Evolutionary conservation across 2,797 vertebrate genomes (phyloP), one percentile per base, ranked within the genome.

Genomic region (Geotrypetes seraphini): DNA sequence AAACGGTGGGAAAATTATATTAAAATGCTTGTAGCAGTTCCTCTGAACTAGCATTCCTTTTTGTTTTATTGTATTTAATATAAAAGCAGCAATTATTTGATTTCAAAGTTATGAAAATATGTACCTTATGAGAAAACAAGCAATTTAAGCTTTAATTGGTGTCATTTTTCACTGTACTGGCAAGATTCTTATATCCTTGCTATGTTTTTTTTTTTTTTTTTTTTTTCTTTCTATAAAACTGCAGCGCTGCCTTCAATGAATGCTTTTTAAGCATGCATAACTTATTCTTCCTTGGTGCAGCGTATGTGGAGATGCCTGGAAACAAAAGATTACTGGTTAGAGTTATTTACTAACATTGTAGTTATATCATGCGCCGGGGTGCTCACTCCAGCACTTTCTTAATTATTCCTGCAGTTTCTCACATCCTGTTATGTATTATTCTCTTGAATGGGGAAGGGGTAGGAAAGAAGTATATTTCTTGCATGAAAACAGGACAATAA

Each of bases 101-200:
- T 97, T 93, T 89, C 84, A 83, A 83, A 88, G 88, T 91, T 94
- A 97, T 94, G 90, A 92, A 95, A 94, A 96, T 92, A 90, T 90
- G 89, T 87, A 91, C 88, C 89, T 92, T 96, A 92, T 89, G 91
- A 94, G 88, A 88, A 96, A 96, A 93, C 88, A 91, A 93, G 91
- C 89, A 88, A 92, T 92, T 92, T 88, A 74, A 70, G 81, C 83
- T 89, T 90, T 96, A 97, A 98, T 95, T 96, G 91, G 83, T 79
- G 83, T 89, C 82, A 90, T 97, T 95, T 92, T 87, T 96, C 88
- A 91, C 54, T 52, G 71, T 58, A 84, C 85, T 90, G 87, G 88
- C 84, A 89, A 93, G 88, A 88, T 88, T 87, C 81, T 90, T 89
- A 90, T 88, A 91, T 94, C 86, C 78, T 81, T 89, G 86, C 85